A percentile compares a stretch with the other conserved stretches of the same genome.
Evolutionary conservation across 2,888 invertebrate genomes (phyloP).

Genomic region (Polyommatus iphigenia): DNA sequence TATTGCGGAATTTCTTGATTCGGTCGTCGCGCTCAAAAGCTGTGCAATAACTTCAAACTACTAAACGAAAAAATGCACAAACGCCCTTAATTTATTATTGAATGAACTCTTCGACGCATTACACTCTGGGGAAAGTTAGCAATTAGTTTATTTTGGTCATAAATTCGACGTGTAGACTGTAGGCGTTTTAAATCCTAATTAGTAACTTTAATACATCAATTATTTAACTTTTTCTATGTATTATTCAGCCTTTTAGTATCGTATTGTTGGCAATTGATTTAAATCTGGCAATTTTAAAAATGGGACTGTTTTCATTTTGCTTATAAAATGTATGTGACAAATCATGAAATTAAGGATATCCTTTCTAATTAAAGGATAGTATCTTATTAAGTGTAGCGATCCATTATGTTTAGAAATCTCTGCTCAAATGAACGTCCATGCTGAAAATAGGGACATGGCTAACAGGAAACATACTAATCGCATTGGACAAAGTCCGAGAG

Average conservation of each 20-base stretch:
- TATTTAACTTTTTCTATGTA: no score
- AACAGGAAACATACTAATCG: neutral
- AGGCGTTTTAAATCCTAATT: neutral
- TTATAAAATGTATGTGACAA: no score
- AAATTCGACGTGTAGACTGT: conserved; percentile 1
- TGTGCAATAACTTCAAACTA: no score
- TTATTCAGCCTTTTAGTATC: no score
- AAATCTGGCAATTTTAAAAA: no score
- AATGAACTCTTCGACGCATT: neutral
- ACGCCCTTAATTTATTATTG: neutral
- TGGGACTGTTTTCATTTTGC: no score
- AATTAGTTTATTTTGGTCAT: neutral
- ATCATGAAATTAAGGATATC: no score
- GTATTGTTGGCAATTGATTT: no score
- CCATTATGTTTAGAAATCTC: neutral
- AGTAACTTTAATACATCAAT: neutral
- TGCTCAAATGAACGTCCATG: neutral
- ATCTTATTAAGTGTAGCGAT: no score
- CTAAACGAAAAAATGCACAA: neutral
- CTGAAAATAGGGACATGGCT: neutral
- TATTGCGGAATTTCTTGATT: no score
- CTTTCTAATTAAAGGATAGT: no score
- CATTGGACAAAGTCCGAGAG: neutral
- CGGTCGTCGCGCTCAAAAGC: no score
- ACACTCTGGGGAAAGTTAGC: neutral